Conservation (phyloP, 2,888 invertebrate genomes). For the Gonocerus acuteangulatus region DNA sequence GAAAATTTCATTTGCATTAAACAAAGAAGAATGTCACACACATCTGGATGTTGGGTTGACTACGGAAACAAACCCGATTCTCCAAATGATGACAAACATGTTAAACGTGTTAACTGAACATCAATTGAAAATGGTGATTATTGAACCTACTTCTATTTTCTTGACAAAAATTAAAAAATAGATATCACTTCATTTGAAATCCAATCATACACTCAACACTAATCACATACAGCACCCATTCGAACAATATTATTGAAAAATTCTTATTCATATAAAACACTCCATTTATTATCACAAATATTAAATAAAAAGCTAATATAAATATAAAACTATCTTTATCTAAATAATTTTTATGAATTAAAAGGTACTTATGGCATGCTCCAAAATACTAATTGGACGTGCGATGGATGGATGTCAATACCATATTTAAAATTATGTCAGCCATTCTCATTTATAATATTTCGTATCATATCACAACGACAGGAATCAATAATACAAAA, state of each 20-base stretch:
- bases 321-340: constrained; percentile 20
- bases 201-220: constrained; percentile 7
- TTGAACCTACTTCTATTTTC: too few species aligned
- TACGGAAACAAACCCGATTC: too few species aligned
- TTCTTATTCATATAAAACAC: constrained; percentile 13
- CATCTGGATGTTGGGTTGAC: too few species aligned
- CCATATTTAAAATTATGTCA: background rate
- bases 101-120: too few species aligned
- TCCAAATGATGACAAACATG: too few species aligned
- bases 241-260: background rate
- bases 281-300: constrained; percentile 25
- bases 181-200: background rate
- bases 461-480: constrained; percentile 8
- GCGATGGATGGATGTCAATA: constrained; percentile 21
- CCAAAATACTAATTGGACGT: constrained; percentile 18
- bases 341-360: constrained; percentile 12
- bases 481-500: constrained; percentile 6
- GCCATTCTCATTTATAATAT: background rate
- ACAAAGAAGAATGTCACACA: too few species aligned
- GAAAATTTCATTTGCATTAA: too few species aligned
- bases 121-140: too few species aligned
- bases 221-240: background rate
- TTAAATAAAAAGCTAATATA: constrained; percentile 22
- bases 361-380: constrained; percentile 23
- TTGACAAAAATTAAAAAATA: too few species aligned